These are phyloP conservation scores for Melanostoma scalare DNA, from an alignment of 2,888 invertebrate genomes.

Conservation along the genomic window DNA sequence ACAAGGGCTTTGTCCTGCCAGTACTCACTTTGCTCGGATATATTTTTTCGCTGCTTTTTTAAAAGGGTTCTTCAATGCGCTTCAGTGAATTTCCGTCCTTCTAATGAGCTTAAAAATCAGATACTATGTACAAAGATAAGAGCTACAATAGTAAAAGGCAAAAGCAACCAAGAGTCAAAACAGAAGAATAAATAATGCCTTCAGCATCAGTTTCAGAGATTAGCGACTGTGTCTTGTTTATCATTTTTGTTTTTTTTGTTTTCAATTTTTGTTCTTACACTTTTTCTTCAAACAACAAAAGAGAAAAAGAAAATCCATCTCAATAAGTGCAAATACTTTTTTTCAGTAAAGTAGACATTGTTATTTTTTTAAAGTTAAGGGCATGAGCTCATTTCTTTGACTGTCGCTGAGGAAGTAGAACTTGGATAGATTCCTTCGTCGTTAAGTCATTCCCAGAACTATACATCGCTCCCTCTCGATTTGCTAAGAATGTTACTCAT, in stretches of 20 bases:
- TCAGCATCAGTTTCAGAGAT: slow-evolving; percentile 3
- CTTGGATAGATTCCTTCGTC: neutral
- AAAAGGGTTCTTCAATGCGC: slow-evolving; percentile 22
- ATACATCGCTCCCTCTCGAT: neutral
- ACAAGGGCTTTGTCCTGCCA: slow-evolving; percentile 44
- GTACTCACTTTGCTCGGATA: neutral
- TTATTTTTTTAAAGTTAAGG: too few species aligned
- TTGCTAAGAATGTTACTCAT: neutral
- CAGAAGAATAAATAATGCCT: neutral
- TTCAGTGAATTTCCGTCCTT: slow-evolving; percentile 32
- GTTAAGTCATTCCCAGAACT: slow-evolving; percentile 7
- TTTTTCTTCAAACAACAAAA: neutral
- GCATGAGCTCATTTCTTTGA: too few species aligned
- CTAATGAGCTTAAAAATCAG: slow-evolving; percentile 42
- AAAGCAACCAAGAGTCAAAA: neutral
- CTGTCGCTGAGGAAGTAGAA: too few species aligned
- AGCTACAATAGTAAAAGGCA: slow-evolving; percentile 2
- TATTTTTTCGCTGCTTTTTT: slow-evolving; percentile 13
- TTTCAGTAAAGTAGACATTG: too few species aligned
- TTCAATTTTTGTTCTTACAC: neutral
- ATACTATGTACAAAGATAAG: slow-evolving; percentile 38
- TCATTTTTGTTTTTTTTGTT: neutral
- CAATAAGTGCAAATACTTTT: neutral
- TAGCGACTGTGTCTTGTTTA: slow-evolving; percentile 7
- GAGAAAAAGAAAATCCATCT: slow-evolving; percentile 12